Base-by-base conservation (phyloP, 2,797 vertebrate genomes). In the Poeciliopsis paucimaculata region DNA sequence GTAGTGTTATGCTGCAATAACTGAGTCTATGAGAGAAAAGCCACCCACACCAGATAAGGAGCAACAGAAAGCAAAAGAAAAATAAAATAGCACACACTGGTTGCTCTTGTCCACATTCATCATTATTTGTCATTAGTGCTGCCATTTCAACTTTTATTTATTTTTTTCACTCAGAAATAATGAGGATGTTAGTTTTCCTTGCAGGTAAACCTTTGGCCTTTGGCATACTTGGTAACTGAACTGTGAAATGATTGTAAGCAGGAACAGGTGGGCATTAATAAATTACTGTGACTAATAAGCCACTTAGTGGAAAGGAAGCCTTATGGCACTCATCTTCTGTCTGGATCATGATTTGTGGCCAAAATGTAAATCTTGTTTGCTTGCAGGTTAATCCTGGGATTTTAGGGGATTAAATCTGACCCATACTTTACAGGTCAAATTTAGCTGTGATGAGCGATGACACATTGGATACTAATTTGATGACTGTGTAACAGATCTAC, bases 321-420 rank as follows among this genome's bases (percentile, higher is more conserved):
- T 86, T 83, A 91, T 89, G 82, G 84, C 71, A 11, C 77, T 91
- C 82, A 88, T 90, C 88, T 89, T 86, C 87, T 81, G 80, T 84
- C 81, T 77, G 88, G 79, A 92, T 86, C 64, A 74, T 46, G 45
- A 41, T 81, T 79, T 87, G 72, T 83, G 62, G 57, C 77, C 55
- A 70, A 47, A 77, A 81, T 81, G 64, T 72, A 86, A 88, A 89
- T 90, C 85, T 88, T 77, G 64, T 76, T 77, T 84, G 86, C 87
- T 78, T 84, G 55, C 75, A 89, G 89, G 87, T 93, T 88, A 91
- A 93, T 87, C 92, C 84, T 39, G 55, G 81, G 88, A 89, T 91
- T 91, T 81, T 26, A 55, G 68, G 73, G 82, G 86, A 90, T 90
- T 91, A 41, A 41, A 41, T 41, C 39, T 41, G 39, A 41, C 39